These are phyloP conservation scores for Trichacis sp. DNA, from an alignment of 2,888 invertebrate species.

Conservation along the genomic window DNA sequence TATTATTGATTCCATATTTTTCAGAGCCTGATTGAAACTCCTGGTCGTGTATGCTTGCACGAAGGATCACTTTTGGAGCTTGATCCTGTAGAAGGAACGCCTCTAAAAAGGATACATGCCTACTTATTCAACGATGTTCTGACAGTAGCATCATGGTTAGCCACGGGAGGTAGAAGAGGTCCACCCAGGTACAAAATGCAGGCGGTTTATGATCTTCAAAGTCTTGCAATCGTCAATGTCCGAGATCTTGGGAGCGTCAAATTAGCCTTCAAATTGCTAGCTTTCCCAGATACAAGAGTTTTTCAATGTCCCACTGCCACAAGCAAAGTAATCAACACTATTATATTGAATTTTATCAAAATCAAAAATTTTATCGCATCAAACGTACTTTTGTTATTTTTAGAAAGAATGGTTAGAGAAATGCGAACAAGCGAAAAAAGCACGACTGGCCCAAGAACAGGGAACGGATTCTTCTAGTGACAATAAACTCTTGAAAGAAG, in stretches of 20 bases:
- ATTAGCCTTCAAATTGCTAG: constrained; percentile 93
- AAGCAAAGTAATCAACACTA: constrained; percentile 73
- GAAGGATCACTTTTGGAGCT: constrained; percentile 93
- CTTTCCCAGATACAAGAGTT: constrained; percentile 92
- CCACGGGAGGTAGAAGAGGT: constrained; percentile 73
- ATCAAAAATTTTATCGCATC: neutral
- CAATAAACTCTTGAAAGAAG: constrained; percentile 39
- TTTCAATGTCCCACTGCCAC: constrained; percentile 89
- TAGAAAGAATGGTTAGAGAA: constrained; percentile 94
- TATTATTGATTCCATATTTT: constrained; percentile 22
- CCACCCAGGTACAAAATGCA: constrained; percentile 88
- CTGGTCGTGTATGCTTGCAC: constrained; percentile 83
- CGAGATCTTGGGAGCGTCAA: constrained; percentile 90
- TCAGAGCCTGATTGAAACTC: constrained; percentile 80
- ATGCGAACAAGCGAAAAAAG: constrained; percentile 90
- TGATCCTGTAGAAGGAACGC: constrained; percentile 87
- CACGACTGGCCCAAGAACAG: constrained; percentile 76
- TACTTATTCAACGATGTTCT: constrained; percentile 94
- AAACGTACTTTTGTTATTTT: constrained; percentile 32
- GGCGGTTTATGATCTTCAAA: constrained; percentile 86
- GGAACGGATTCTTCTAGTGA: constrained; percentile 62
- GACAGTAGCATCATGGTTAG: constrained; percentile 87
- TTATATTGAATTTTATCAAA: too few relatives aligned
- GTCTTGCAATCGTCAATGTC: constrained; percentile 93
- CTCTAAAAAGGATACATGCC: constrained; percentile 88